Evolutionary conservation across 2,888 invertebrate species (phyloP), one percentile per base, ranked within the genome.

Genomic region (Luperina nickerlii): DNA sequence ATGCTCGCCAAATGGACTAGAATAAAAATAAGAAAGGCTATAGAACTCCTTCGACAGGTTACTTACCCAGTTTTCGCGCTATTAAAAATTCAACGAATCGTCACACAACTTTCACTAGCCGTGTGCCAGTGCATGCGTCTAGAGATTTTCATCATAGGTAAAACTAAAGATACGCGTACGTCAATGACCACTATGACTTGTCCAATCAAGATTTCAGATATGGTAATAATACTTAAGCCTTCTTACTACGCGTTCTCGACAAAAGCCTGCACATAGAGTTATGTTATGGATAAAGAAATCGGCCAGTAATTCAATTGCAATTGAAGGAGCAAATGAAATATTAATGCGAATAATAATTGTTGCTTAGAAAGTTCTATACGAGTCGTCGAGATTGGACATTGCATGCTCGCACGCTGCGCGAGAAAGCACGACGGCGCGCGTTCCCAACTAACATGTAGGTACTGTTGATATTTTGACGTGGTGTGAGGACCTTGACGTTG

Each of bases 261-360:
- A 38, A 78, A 68, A 66, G 20, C 32, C 73, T 74, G 24, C 65
- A 65, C 78, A 76, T 74, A 20, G 11, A 82, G 79, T 73, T 75
- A 82, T 74, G 82, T 82, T 86, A 88, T 90, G 84, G 83, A 86
- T 88, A 88, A 87, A 87, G 87, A 89, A 89, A 89, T 90, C 87
- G 72, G 65, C 82, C 72, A 85, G 84, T 91, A 90, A 93, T 93
- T 91, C 90, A 91, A 93, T 92, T 90, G 91, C 92, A 88, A 93
- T 93, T 91, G 92, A 92, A 93, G 93, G 92, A 94, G 92, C 91
- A 94, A 95, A 96, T 96, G 93, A 95, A 97, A 96, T 96, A 96
- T 96, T 96, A 95, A 96, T 96, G 96, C 93, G 94, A 95, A 96
- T 95, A 94, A 94, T 96, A 96, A 96, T 96, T 96, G 95, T 95